Evolutionary conservation across 2,113 vertebrate species (phyloP).

Genomic region (Paedocypris sp.): DNA sequence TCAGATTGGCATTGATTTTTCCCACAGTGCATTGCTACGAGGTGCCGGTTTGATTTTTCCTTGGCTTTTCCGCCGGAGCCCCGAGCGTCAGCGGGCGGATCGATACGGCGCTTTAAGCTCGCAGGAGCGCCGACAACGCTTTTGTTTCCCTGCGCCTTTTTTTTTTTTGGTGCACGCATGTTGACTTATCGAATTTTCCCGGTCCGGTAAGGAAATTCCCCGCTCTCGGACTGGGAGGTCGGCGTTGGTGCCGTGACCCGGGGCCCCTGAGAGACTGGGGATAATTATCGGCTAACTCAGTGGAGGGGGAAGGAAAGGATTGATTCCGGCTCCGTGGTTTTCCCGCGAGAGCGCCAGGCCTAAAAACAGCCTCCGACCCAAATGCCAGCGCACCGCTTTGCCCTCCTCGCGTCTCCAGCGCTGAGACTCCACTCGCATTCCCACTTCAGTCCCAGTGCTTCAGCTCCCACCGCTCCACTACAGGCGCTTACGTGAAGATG

Average conservation of each 20-base stretch:
- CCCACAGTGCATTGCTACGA: slow-evolving; percentile 28
- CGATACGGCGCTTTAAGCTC: slow-evolving; percentile 24
- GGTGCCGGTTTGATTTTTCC: slow-evolving; percentile 31
- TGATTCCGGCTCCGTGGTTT: slow-evolving; percentile 25
- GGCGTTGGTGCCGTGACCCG: background rate
- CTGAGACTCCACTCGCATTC: background rate
- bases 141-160: background rate
- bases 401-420: slow-evolving; percentile 21
- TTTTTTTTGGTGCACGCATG: background rate
- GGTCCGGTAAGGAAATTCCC: background rate
- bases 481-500: background rate
- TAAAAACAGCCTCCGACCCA: slow-evolving; percentile 30
- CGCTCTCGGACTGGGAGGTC: background rate
- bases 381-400: slow-evolving; percentile 30
- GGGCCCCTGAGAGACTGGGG: background rate
- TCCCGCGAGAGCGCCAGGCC: background rate
- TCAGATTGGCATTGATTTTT: slow-evolving; percentile 36
- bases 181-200: slow-evolving; percentile 17
- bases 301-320: slow-evolving; percentile 21
- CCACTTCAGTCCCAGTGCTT: slow-evolving; percentile 12
- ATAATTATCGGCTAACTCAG: slow-evolving; percentile 33
- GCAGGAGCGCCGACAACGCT: background rate
- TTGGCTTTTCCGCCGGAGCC: slow-evolving; percentile 29
- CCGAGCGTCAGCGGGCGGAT: background rate
- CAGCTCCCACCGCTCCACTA: slow-evolving; percentile 4